A percentile compares a stretch with the other conserved stretches of the same genome.
These are phyloP conservation scores for Archegozetes longisetosus DNA, from an alignment of 1,140 invertebrate genomes.

Conservation along the genomic window DNA sequence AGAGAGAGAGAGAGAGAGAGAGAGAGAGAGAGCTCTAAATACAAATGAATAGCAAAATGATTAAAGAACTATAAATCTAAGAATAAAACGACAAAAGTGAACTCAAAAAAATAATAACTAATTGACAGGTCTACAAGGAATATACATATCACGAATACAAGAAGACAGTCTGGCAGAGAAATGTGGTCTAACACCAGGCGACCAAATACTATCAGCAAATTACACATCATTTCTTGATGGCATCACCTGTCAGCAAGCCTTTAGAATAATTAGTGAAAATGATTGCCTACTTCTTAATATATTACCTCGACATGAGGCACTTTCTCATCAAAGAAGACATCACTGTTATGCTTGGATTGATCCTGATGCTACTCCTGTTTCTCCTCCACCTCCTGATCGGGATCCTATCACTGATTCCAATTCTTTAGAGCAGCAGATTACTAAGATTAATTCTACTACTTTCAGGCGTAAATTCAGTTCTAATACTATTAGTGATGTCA, in stretches of 20 bases:
- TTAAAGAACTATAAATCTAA: too few relatives aligned
- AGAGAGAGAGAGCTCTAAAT: too few relatives aligned
- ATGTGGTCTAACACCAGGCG: slow-evolving; percentile 61
- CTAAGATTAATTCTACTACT: slow-evolving; percentile 9
- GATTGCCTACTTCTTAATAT: slow-evolving; percentile 3
- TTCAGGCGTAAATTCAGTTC: slow-evolving; percentile 14
- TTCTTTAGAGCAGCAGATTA: slow-evolving; percentile 18
- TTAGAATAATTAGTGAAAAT: slow-evolving; percentile 1
- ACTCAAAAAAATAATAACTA: too few relatives aligned
- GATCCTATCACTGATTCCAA: not conserved
- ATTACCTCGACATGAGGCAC: not conserved
- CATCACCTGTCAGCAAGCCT: slow-evolving; percentile 7
- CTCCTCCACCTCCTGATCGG: slow-evolving; percentile 50
- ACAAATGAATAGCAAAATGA: too few relatives aligned
- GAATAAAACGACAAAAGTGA: too few relatives aligned
- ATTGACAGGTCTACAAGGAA: slow-evolving; percentile 33
- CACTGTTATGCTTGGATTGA: slow-evolving; percentile 85
- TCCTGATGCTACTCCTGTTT: slow-evolving; percentile 63
- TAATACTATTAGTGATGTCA: not conserved
- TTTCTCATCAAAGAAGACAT: slow-evolving; percentile 26
- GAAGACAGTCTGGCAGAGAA: slow-evolving; percentile 68
- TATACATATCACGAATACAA: slow-evolving; percentile 71
- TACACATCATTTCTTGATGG: slow-evolving; percentile 49
- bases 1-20: too few relatives aligned
- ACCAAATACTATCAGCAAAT: slow-evolving; percentile 75